Conservation (phyloP, 2,888 invertebrate genomes). For the Bombylius discolor region DNA sequence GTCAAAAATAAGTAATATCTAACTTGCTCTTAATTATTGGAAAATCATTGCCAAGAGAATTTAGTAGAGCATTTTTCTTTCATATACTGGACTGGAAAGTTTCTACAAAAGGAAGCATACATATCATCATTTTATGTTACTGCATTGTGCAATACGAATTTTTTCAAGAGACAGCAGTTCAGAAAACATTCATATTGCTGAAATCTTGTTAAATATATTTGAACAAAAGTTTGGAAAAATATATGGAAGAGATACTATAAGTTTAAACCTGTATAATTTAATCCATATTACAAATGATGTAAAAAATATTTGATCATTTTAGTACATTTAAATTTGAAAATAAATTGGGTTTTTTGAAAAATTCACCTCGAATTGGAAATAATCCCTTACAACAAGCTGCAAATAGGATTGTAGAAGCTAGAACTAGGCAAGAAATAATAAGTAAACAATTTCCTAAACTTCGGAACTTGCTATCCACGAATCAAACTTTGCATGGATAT, state of each 20-base stretch:
- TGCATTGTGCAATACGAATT: background rate
- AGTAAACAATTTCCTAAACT: no score
- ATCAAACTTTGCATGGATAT: no score
- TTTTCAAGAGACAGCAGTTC: background rate
- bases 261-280: background rate
- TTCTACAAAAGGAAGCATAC: background rate
- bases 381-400: background rate
- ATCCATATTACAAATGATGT: conserved; percentile 19
- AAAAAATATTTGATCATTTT: background rate
- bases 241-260: background rate
- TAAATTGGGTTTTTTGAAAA: background rate
- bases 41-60: background rate
- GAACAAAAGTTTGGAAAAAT: background rate
- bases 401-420: no score
- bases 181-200: background rate
- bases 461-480: no score
- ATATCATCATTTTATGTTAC: background rate
- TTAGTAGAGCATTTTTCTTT: background rate
- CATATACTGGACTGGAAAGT: conserved; percentile 1
- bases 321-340: background rate
- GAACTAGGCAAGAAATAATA: no score
- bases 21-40: background rate
- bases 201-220: background rate
- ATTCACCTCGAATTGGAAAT: background rate
- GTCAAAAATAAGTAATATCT: background rate